Evolutionary conservation across 2,888 invertebrate species (phyloP), one percentile per base, ranked within the genome.

Genomic region (Chromoteleia sp.): DNA sequence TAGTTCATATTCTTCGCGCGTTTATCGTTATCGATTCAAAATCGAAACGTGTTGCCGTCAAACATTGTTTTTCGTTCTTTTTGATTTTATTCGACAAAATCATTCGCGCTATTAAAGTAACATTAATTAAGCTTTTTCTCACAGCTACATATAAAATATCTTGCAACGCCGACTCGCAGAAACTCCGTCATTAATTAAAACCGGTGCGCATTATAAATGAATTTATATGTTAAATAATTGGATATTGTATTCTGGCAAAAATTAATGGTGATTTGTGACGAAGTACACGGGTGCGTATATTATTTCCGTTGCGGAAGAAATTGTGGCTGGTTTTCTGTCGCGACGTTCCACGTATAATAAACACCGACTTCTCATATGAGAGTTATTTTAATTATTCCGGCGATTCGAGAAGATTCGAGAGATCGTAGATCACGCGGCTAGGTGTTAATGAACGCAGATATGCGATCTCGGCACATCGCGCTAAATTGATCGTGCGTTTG

Each of bases 381-480:
- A 67, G 36, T 58, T 58, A 54, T 56, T 54, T 74, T 63, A 52
- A 65, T 65, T 58, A 67, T 50, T 33, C 41, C 29, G 14, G 43
- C 48, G 58, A 71, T 41, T 48, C 45, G 50, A 61, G 43, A 19
- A 25, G 19, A 73, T 54, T 14, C 41, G 33, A 39, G 29, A 25
- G 29, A 41, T 41, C 61, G 45, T 61, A 21, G 48, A 65, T 74
- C 59, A 59, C 50, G 17, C 67, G 25, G 29, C 30, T 48, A 65
- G 70, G 77, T 77, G 77, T 63, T 78, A 71, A 78, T 78, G 71
- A 70, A 41, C 70, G 63, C 15, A 29, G 71, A 78, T 78, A 68
- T 12, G 77, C 56, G 63, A 71, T 77, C 61, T 50, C 30, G 6
- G 25, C 3, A n/a, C 12, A 3, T 17, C 48, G 10, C 45, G 39